Percentiles rank a stretch among this genome's conserved stretches.
Conservation (phyloP, 2,113 vertebrate genomes). For the Camelus dromedarius region DNA sequence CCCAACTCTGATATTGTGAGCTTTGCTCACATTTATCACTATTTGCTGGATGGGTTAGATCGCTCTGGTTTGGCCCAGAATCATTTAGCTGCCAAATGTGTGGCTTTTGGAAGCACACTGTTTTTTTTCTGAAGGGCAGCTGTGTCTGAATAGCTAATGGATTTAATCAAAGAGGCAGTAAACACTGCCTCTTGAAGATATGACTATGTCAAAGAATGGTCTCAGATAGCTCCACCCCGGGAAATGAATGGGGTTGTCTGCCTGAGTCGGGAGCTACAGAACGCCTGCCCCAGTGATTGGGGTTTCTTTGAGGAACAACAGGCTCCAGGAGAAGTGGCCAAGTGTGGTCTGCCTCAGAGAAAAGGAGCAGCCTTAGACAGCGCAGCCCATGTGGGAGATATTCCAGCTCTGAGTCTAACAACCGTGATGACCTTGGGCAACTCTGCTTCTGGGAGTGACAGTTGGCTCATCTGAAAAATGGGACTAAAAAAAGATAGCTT, state of each 20-base stretch:
- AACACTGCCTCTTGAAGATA: conserved; percentile 57
- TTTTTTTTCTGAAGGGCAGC: conserved; percentile 48
- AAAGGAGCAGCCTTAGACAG: neutral
- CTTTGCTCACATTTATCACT: neutral
- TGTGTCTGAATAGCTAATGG: conserved; percentile 69
- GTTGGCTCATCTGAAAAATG: neutral
- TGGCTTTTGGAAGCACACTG: neutral
- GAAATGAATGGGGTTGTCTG: conserved; percentile 49
- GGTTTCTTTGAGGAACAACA: neutral
- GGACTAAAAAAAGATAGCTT: neutral
- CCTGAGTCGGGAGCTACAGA: neutral
- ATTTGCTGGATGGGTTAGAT: neutral
- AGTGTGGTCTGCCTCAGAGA: neutral
- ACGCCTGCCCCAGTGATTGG: neutral
- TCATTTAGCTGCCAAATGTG: neutral
- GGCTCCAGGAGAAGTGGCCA: neutral
- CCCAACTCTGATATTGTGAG: neutral
- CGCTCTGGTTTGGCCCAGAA: neutral
- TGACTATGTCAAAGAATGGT: conserved; percentile 56
- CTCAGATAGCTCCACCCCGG: conserved; percentile 37
- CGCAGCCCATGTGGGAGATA: neutral
- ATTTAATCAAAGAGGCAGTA: conserved; percentile 62
- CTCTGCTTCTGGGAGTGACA: neutral
- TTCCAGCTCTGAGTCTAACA: neutral
- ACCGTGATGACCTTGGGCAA: neutral